Percentiles rank a stretch among this genome's conserved stretches.
These are phyloP conservation scores for Cranoglanis bouderius DNA, from an alignment of 2,113 vertebrate genomes.

Conservation along the genomic window DNA sequence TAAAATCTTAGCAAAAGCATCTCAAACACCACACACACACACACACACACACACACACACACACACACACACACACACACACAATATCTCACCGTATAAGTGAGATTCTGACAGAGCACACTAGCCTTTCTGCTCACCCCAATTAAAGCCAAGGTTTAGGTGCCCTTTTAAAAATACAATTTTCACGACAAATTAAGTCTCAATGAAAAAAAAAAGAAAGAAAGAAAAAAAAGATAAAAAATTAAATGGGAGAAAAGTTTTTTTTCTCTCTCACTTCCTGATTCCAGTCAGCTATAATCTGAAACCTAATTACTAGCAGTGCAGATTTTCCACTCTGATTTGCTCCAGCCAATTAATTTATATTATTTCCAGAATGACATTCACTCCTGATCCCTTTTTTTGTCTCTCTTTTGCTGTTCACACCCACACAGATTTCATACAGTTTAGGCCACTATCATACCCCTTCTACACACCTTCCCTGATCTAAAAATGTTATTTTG, in stretches of 20 bases:
- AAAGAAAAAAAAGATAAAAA: conserved; percentile 33
- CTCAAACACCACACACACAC: not conserved
- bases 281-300: conserved; percentile 63
- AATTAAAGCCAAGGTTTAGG: conserved; percentile 64
- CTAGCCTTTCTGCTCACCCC: conserved; percentile 59
- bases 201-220: conserved; percentile 45
- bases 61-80: conserved; percentile 4
- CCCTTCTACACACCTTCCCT: conserved; percentile 48
- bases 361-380: conserved; percentile 63
- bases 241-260: conserved; percentile 50
- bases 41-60: not conserved
- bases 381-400: conserved; percentile 50
- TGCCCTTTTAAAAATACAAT: conserved; percentile 62
- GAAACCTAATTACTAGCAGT: conserved; percentile 63
- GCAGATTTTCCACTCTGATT: conserved; percentile 63
- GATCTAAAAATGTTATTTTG: conserved; percentile 35
- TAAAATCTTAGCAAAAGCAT: conserved; percentile 13
- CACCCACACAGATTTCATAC: conserved; percentile 51
- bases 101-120: conserved; percentile 47
- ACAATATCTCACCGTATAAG: conserved; percentile 12
- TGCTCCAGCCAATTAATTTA: conserved; percentile 66
- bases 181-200: conserved; percentile 63
- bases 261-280: conserved; percentile 21
- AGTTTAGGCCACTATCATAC: conserved; percentile 31
- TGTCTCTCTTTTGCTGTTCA: conserved; percentile 49